phyloP scores from a whole-genome alignment of 2,113 vertebrate genomes.

The Philantomba maxwellii region DNA sequence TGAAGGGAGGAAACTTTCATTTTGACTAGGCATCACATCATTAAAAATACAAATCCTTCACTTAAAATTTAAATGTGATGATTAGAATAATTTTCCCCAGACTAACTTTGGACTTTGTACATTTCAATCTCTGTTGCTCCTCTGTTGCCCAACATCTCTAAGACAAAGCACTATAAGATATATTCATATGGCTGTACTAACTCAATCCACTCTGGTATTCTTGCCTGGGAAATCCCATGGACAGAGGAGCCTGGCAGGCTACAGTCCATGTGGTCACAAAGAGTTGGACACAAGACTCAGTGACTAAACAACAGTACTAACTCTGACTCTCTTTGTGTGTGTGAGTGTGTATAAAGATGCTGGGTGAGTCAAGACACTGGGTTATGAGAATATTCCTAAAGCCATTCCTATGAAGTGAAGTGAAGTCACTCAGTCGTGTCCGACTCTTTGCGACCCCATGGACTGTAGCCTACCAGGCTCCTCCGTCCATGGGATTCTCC shows the following conservation, averaged over 20 bases:
- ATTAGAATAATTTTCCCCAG: slow-evolving; percentile 9
- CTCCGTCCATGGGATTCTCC: too few species aligned
- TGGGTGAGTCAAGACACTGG: neutral
- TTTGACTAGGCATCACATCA: neutral
- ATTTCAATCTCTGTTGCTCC: neutral
- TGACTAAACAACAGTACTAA: neutral
- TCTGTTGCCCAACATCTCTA: neutral
- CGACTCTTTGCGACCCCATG: too few species aligned
- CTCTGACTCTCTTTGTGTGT: neutral
- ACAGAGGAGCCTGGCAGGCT: neutral
- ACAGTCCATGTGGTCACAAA: neutral
- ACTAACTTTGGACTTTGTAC: neutral
- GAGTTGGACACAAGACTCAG: neutral
- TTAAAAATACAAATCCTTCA: neutral
- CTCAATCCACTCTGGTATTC: neutral
- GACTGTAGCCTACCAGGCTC: too few species aligned
- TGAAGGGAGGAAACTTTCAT: neutral
- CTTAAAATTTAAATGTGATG: slow-evolving; percentile 7
- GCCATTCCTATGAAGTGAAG: too few species aligned
- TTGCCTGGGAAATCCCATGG: neutral
- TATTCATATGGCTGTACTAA: neutral
- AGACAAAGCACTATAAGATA: neutral
- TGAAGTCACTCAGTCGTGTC: too few species aligned
- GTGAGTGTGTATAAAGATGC: neutral
- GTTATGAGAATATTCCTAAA: neutral